These are phyloP conservation scores for Trachurus trachurus DNA, from an alignment of 2,797 vertebrate genomes.

Conservation along the genomic window DNA sequence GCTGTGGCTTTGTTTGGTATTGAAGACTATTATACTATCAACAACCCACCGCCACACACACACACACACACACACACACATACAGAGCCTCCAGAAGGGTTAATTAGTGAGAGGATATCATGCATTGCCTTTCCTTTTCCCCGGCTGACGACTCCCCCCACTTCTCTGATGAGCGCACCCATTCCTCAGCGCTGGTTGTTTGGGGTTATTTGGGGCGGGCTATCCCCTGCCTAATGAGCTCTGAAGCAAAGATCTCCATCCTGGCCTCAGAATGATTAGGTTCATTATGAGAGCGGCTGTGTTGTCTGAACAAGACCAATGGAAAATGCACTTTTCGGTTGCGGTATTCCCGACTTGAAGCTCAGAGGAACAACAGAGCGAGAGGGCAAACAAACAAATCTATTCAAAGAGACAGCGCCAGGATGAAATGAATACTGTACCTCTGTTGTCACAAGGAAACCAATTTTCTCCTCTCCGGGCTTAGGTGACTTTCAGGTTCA, in stretches of 20 bases:
- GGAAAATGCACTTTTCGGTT: constrained; percentile 1
- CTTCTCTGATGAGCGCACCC: constrained; percentile 29
- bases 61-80: no score
- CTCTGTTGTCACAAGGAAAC: constrained; percentile 50
- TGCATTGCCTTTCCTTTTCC: constrained; percentile 51
- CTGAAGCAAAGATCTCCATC: constrained; percentile 72
- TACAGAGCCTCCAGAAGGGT: constrained; percentile 57
- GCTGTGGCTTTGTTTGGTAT: constrained; percentile 6
- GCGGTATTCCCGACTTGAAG: constrained; percentile 37
- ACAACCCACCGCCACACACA: constrained; percentile 18
- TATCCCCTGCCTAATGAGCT: constrained; percentile 74
- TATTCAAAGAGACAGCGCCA: background rate
- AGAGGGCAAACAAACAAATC: constrained; percentile 37
- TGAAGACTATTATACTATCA: constrained; percentile 46
- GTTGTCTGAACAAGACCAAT: constrained; percentile 28
- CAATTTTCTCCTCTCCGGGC: constrained; percentile 52
- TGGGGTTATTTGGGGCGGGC: constrained; percentile 58
- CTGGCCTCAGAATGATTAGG: constrained; percentile 64
- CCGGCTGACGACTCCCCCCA: constrained; percentile 42
- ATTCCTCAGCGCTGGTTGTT: constrained; percentile 64
- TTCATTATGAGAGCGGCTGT: constrained; percentile 67
- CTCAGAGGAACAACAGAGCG: constrained; percentile 43
- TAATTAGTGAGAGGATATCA: constrained; percentile 72
- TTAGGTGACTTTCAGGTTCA: constrained; percentile 49
- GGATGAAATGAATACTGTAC: constrained; percentile 6